phyloP scores from a whole-genome alignment of 2,113 vertebrate species.

The Falcunculus frontatus region DNA sequence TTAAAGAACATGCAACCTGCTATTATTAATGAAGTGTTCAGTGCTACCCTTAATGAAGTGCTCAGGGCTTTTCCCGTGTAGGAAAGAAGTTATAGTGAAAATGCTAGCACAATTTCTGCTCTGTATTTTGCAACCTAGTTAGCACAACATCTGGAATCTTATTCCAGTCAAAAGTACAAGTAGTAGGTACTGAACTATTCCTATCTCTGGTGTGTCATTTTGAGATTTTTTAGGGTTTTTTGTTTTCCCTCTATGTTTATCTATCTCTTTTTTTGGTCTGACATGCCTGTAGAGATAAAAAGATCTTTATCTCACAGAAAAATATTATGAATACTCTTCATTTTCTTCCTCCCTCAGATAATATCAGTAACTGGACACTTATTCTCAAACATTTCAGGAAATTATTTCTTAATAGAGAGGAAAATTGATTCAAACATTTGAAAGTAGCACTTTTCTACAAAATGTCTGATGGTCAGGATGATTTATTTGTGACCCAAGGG shows the following conservation, averaged over 20 bases:
- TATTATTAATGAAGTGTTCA: background rate
- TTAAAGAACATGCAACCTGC: background rate
- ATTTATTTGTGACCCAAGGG: background rate
- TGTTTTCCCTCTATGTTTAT: background rate
- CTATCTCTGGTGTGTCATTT: background rate
- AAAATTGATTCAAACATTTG: background rate
- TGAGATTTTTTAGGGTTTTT: rapidly evolving
- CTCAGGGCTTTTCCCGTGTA: background rate
- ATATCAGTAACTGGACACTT: background rate
- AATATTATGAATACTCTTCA: background rate
- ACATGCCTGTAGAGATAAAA: background rate
- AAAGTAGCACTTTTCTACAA: background rate
- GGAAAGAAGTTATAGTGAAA: background rate
- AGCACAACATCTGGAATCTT: background rate
- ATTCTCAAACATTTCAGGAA: background rate
- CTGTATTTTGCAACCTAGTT: background rate
- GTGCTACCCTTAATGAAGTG: background rate
- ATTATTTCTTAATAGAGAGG: background rate
- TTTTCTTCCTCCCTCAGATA: background rate
- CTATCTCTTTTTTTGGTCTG: background rate
- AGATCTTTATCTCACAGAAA: background rate
- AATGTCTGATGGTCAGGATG: background rate
- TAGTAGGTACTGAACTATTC: background rate
- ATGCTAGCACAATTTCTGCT: background rate
- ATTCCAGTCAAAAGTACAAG: background rate